phyloP scores from a whole-genome alignment of 1,140 invertebrate species.

The Belonocnema kinseyi region DNA sequence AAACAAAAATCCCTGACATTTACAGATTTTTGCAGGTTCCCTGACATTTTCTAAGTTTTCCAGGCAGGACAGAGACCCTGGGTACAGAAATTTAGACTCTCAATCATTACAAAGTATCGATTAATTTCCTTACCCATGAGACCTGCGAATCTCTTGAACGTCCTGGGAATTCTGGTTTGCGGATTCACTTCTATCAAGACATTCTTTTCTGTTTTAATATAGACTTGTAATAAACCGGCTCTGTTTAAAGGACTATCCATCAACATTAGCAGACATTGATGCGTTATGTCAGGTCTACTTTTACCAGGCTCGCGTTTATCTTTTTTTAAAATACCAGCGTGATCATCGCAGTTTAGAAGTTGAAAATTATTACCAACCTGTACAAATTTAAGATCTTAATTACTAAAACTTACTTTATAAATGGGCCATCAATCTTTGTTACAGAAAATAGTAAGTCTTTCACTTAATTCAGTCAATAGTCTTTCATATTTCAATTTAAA shows the following conservation, averaged over 20 bases:
- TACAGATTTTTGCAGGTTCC: too few species aligned
- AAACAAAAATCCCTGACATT: too few species aligned
- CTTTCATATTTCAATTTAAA: too few species aligned
- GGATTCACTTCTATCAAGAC: slow-evolving; percentile 99
- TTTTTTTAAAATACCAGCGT: slow-evolving; percentile 88
- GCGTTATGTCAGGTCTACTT: slow-evolving; percentile 95
- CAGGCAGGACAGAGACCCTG: too few species aligned
- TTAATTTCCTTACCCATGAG: slow-evolving; percentile 88
- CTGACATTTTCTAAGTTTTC: too few species aligned
- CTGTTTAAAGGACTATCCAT: slow-evolving; percentile 97
- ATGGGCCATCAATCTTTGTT: too few species aligned
- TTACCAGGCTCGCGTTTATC: slow-evolving; percentile 89
- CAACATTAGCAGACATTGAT: slow-evolving; percentile 97
- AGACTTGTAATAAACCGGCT: slow-evolving; percentile 90
- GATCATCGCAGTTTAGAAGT: slow-evolving; percentile 96
- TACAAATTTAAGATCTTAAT: slow-evolving; percentile 59
- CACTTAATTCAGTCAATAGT: too few species aligned
- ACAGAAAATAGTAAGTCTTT: too few species aligned
- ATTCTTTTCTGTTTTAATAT: slow-evolving; percentile 97
- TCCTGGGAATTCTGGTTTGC: slow-evolving; percentile 98
- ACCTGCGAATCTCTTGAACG: slow-evolving; percentile 98
- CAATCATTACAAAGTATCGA: slow-evolving; percentile 9
- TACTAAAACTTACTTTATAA: background rate
- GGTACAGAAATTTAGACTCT: background rate
- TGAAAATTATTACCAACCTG: slow-evolving; percentile 92